phyloP scores from a whole-genome alignment of 2,888 invertebrate species.

The Mesorhabditis belari region DNA sequence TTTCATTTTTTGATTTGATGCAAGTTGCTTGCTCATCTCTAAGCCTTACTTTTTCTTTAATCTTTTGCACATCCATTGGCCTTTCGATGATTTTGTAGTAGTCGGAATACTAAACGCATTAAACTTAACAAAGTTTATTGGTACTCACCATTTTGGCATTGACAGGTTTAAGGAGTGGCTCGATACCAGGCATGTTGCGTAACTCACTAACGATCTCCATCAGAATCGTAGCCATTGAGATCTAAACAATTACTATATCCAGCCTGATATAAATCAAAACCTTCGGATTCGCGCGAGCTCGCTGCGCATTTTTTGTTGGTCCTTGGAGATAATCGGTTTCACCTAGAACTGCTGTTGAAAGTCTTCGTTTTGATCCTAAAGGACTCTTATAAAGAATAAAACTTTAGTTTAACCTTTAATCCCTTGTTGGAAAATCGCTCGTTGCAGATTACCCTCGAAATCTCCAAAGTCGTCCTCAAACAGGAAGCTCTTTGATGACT shows the following conservation, averaged over 20 bases:
- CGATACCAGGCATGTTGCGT: conserved; percentile 76
- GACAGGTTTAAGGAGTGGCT: conserved; percentile 86
- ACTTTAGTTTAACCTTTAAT: too few species aligned
- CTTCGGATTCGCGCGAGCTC: conserved; percentile 87
- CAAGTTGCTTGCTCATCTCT: neutral
- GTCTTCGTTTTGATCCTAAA: conserved; percentile 19
- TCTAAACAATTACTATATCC: conserved; percentile 8
- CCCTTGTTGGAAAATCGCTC: too few species aligned
- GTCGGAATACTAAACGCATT: conserved; percentile 67
- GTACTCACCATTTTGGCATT: conserved; percentile 67
- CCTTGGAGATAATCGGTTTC: conserved; percentile 50
- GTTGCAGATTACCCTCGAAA: too few species aligned
- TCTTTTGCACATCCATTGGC: conserved; percentile 95
- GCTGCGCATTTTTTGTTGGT: conserved; percentile 67
- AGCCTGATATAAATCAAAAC: conserved; percentile 57
- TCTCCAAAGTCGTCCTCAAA: too few species aligned
- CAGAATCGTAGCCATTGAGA: conserved; percentile 37
- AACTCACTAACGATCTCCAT: conserved; percentile 63
- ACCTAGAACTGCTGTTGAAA: conserved; percentile 18
- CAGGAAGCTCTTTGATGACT: too few species aligned
- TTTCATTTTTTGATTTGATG: neutral
- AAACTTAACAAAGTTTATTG: neutral
- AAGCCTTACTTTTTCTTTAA: conserved; percentile 72
- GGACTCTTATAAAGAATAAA: too few species aligned
- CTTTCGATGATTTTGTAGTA: conserved; percentile 83